These are phyloP conservation scores for Rhincodon typus DNA, from an alignment of 2,797 vertebrate species.

Conservation along the genomic window DNA sequence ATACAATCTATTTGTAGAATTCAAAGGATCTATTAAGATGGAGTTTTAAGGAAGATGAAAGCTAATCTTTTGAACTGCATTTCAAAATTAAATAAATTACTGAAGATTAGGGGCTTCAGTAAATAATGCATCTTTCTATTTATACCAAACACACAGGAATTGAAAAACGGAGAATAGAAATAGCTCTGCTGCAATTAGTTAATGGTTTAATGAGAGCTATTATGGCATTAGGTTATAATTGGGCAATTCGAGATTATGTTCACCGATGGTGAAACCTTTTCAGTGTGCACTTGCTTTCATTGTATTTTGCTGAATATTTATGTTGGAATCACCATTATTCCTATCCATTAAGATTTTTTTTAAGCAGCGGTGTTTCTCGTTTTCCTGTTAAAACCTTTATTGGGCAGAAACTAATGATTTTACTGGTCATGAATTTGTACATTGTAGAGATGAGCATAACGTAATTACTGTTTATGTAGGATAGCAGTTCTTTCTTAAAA, in stretches of 20 bases:
- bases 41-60: background rate
- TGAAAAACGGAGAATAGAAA: background rate
- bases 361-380: background rate
- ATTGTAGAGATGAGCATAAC: background rate
- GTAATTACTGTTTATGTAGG: background rate
- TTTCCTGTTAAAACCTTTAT: background rate
- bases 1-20: background rate
- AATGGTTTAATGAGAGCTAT: background rate
- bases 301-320: background rate
- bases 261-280: background rate
- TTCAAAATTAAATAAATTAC: slow-evolving; percentile 11
- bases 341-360: background rate
- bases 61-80: background rate
- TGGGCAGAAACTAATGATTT: background rate
- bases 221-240: background rate
- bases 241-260: too few relatives aligned
- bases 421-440: background rate
- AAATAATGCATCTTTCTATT: slow-evolving; percentile 13
- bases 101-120: background rate
- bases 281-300: too few relatives aligned
- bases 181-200: slow-evolving; percentile 12
- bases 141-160: background rate
- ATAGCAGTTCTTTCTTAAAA: background rate
- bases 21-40: background rate
- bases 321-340: background rate